These are phyloP conservation scores for Halcyon leucocephala DNA, from an alignment of 2,797 vertebrate genomes.

Conservation along the genomic window DNA sequence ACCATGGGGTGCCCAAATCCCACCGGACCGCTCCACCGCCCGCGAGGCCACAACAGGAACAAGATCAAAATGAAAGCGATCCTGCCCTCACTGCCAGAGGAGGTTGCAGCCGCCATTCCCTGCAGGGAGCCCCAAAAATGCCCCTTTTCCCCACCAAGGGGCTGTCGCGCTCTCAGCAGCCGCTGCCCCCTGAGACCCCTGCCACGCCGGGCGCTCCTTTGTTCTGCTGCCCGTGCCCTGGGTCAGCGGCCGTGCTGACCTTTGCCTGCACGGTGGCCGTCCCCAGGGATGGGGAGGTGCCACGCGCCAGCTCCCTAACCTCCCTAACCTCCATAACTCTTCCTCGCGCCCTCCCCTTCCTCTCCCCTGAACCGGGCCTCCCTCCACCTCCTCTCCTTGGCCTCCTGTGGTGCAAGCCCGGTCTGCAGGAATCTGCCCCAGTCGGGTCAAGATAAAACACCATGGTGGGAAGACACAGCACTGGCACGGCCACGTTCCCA, in stretches of 20 bases:
- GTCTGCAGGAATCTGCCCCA: constrained; percentile 1
- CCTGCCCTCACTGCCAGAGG: background rate
- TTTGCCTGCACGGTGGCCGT: constrained; percentile 17
- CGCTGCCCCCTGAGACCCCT: background rate
- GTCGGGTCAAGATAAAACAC: background rate
- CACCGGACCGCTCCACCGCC: accelerated
- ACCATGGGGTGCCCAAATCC: accelerated
- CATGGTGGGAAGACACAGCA: accelerated
- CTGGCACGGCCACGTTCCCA: accelerated
- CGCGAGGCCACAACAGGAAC: accelerated
- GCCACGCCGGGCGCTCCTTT: background rate
- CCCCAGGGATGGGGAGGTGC: constrained; percentile 22
- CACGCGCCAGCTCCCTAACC: constrained; percentile 28
- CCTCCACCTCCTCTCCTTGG: background rate
- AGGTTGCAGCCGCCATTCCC: accelerated
- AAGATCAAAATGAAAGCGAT: background rate
- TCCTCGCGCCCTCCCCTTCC: constrained; percentile 43
- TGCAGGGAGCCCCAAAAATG: background rate
- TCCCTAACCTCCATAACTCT: constrained; percentile 54
- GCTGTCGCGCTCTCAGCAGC: background rate
- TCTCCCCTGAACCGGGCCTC: background rate
- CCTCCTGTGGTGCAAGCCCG: background rate
- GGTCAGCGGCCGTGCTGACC: constrained; percentile 41
- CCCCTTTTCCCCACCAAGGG: background rate
- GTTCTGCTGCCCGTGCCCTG: constrained; percentile 24